Percentiles rank a stretch among this genome's conserved stretches.
These are phyloP conservation scores for Xestobium rufovillosum DNA, from an alignment of 2,888 invertebrate genomes.

Conservation along the genomic window DNA sequence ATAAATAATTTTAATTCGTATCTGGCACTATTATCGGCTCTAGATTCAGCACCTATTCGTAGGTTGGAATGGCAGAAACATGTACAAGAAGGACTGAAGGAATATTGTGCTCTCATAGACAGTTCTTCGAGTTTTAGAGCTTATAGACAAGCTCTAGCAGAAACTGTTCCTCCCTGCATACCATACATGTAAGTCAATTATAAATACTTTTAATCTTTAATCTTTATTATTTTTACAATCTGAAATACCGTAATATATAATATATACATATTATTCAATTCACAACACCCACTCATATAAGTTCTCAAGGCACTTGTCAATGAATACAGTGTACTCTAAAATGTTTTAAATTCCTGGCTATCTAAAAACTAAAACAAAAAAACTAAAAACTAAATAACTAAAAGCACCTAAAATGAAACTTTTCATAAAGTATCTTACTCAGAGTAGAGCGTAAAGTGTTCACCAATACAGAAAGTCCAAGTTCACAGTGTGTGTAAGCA, in stretches of 20 bases:
- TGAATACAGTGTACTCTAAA: too few species aligned
- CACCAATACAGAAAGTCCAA: too few species aligned
- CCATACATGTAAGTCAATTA: slow-evolving; percentile 87
- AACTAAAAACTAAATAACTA: too few species aligned
- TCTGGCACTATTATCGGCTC: slow-evolving; percentile 88
- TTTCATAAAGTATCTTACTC: too few species aligned
- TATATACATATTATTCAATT: too few species aligned
- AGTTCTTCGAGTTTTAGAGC: slow-evolving; percentile 96
- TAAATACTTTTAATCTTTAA: slow-evolving; percentile 2
- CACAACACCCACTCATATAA: not conserved
- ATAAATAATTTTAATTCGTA: slow-evolving; percentile 99
- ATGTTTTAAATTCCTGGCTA: too few species aligned
- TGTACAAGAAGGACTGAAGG: slow-evolving; percentile 84
- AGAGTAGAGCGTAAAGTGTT: too few species aligned
- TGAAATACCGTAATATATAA: slow-evolving; percentile 2
- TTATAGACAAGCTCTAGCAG: slow-evolving; percentile 90
- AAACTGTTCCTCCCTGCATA: slow-evolving; percentile 96
- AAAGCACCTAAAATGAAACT: too few species aligned
- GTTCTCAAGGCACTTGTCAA: slow-evolving; percentile 4
- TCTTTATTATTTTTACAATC: slow-evolving; percentile 4
- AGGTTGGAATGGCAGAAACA: slow-evolving; percentile 91
- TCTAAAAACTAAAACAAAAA: too few species aligned
- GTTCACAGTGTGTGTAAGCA: too few species aligned
- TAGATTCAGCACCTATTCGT: slow-evolving; percentile 91
- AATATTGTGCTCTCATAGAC: slow-evolving; percentile 94